Evolutionary conservation across 2,797 vertebrate genomes (phyloP).

Genomic region (Myotis pilosus): DNA sequence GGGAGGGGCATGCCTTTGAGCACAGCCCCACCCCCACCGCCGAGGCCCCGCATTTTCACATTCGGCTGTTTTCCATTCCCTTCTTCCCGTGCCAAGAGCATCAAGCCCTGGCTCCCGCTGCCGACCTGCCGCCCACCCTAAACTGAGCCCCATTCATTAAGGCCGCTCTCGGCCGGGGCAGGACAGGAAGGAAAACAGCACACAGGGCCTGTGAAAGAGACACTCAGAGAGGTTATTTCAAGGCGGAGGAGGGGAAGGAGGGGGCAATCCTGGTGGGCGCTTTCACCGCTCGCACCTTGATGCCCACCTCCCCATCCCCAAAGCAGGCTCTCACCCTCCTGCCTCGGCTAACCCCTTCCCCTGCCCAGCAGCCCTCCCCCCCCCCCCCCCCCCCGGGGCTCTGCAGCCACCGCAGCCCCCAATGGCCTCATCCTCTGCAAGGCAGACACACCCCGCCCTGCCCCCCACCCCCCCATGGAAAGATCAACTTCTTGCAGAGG

Average conservation of each 20-base stretch:
- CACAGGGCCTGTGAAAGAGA: constrained; percentile 77
- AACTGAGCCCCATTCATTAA: constrained; percentile 87
- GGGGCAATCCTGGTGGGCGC: background rate
- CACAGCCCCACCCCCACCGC: constrained; percentile 80
- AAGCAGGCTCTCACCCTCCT: background rate
- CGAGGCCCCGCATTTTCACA: constrained; percentile 80
- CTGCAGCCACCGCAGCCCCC: background rate
- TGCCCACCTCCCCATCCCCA: background rate
- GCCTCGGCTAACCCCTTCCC: background rate
- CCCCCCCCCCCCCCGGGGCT: too few relatives aligned
- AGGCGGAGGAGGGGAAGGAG: constrained; percentile 34
- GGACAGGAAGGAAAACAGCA: constrained; percentile 84
- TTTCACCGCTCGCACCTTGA: constrained; percentile 5
- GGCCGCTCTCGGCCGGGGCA: constrained; percentile 76
- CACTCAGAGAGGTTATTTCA: constrained; percentile 63
- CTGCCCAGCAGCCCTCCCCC: background rate
- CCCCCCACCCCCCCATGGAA: rapidly evolving
- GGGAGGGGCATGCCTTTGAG: constrained; percentile 88
- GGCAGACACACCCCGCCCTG: background rate
- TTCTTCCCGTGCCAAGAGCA: constrained; percentile 88
- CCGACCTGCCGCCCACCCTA: constrained; percentile 82
- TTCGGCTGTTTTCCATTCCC: constrained; percentile 76
- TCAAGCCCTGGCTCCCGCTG: constrained; percentile 84
- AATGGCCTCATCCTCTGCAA: constrained; percentile 51
- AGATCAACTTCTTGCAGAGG: constrained; percentile 56